A percentile compares a stretch with the other conserved stretches of the same genome.
Conservation (phyloP, 2,888 invertebrate genomes). For the Caenorhabditis sulstoni region DNA sequence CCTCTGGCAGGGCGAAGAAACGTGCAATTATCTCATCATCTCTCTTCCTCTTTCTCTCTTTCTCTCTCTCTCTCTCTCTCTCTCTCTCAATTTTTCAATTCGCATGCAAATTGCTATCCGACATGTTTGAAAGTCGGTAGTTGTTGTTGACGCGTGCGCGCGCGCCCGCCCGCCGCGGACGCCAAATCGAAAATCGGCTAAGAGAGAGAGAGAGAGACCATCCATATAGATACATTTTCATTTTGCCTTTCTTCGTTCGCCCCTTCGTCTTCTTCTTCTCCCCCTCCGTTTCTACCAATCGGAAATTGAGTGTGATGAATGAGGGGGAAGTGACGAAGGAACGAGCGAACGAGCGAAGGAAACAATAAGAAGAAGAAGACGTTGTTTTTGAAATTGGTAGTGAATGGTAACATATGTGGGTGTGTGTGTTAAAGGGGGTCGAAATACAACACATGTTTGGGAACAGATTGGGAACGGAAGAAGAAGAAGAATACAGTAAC, state of each 20-base stretch:
- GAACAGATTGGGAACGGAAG: too few species aligned
- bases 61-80: background rate
- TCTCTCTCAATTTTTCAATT: constrained; percentile 7
- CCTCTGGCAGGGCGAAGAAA: background rate
- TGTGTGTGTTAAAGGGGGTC: too few species aligned
- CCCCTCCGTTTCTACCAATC: background rate
- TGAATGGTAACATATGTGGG: too few species aligned
- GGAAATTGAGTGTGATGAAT: constrained; percentile 30
- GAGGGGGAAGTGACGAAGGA: constrained; percentile 12
- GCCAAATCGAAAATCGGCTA: too few species aligned
- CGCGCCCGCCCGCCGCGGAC: too few species aligned
- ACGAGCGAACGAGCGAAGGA: too few species aligned
- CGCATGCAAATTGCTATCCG: constrained; percentile 8
- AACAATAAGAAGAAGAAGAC: too few species aligned
- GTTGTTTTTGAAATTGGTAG: too few species aligned
- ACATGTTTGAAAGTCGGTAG: background rate
- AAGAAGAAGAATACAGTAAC: too few species aligned
- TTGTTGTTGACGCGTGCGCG: background rate
- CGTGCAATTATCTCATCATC: constrained; percentile 5
- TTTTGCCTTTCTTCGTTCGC: too few species aligned
- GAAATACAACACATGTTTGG: too few species aligned
- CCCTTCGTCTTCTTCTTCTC: background rate
- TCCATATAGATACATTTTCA: too few species aligned
- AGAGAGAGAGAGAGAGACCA: background rate
- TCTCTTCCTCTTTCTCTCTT: background rate